These are phyloP conservation scores for Acrocephalus arundinaceus DNA, from an alignment of 2,113 vertebrate genomes.

Conservation along the genomic window DNA sequence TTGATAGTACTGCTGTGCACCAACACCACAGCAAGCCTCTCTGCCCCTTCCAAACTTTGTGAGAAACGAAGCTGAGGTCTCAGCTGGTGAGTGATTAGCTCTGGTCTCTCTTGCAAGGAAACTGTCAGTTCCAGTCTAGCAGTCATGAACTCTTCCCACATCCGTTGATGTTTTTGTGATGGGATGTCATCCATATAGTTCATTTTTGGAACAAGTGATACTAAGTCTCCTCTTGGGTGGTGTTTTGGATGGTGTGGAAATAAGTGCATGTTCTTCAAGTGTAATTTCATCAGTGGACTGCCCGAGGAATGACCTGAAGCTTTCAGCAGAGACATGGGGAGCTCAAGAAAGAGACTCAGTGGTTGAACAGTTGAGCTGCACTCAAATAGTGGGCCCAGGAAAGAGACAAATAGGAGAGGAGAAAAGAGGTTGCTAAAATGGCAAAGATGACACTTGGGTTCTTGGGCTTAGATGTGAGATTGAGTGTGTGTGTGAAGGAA, in stretches of 20 bases:
- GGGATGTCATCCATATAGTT: not conserved
- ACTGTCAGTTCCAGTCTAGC: not conserved
- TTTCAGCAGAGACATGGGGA: not conserved
- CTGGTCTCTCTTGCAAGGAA: not conserved
- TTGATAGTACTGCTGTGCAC: not conserved
- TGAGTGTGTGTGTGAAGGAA: not conserved
- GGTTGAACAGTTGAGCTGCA: not conserved
- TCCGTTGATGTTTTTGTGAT: not conserved
- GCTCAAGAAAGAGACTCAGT: not conserved
- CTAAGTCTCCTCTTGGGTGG: not conserved
- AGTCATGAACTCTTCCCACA: not conserved
- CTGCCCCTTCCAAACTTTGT: not conserved
- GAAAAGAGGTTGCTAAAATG: not conserved
- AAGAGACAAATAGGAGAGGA: not conserved
- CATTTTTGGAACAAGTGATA: not conserved
- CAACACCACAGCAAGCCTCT: not conserved
- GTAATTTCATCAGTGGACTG: not conserved
- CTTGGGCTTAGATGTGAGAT: not conserved
- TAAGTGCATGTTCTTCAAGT: not conserved
- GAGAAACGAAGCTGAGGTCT: not conserved
- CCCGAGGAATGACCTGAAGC: not conserved
- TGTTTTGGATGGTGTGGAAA: conserved; percentile 1
- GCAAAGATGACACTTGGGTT: not conserved
- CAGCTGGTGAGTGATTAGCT: not conserved
- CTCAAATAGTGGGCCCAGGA: not conserved